Evolutionary conservation across 2,888 invertebrate species (phyloP).

Genomic region (Rutpela maculata): DNA sequence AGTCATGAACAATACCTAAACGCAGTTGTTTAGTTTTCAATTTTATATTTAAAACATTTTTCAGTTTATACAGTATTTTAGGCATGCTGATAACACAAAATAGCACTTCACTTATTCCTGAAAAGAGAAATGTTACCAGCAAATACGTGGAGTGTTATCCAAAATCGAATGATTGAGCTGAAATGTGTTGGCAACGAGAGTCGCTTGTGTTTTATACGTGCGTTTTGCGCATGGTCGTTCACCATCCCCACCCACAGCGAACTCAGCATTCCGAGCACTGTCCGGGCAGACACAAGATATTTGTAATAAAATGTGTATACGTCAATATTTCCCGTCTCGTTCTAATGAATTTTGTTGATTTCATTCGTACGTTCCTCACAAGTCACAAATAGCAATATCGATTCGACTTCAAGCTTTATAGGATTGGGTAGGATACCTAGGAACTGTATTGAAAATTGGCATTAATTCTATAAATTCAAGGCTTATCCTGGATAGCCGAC

Average conservation of each 20-base stretch:
- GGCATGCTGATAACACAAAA: constrained; percentile 60
- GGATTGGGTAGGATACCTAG: neutral
- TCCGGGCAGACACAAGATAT: constrained; percentile 50
- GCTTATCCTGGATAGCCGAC: no score
- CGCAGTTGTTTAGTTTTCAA: constrained; percentile 12
- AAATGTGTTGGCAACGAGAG: constrained; percentile 47
- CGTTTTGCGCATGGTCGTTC: constrained; percentile 43
- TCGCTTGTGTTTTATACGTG: constrained; percentile 48
- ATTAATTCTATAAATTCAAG: neutral
- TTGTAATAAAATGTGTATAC: constrained; percentile 49
- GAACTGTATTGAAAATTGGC: constrained; percentile 17
- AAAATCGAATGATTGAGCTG: constrained; percentile 46
- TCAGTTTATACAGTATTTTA: constrained; percentile 41
- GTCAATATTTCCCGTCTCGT: constrained; percentile 46
- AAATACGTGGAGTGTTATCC: constrained; percentile 48
- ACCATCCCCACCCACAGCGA: constrained; percentile 43
- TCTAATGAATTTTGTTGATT: constrained; percentile 52
- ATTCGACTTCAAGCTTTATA: constrained; percentile 20
- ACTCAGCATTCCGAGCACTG: constrained; percentile 48
- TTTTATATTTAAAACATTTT: constrained; percentile 30
- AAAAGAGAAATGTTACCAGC: constrained; percentile 46
- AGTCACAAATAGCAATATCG: constrained; percentile 38
- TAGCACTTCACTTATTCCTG: constrained; percentile 61
- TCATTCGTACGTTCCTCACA: constrained; percentile 28
- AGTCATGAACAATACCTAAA: constrained; percentile 31